Evolutionary conservation across 2,797 vertebrate genomes (phyloP).

Genomic region (Fundulus diaphanus): DNA sequence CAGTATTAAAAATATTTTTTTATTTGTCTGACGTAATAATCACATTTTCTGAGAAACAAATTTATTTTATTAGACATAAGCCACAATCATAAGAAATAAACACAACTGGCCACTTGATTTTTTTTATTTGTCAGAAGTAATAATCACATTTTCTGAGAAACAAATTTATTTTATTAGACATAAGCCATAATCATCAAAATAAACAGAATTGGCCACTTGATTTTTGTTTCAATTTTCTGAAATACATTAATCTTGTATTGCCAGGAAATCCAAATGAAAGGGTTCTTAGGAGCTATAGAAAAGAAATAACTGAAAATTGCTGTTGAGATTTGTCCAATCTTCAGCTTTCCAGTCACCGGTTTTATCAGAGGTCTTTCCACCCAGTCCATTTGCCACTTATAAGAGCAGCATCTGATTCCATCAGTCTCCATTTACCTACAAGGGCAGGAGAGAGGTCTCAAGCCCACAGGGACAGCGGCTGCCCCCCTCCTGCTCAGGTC

Average conservation of each 20-base stretch:
- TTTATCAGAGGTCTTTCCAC: conserved; percentile 48
- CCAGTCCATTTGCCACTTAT: conserved; percentile 64
- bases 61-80: too few relatives aligned
- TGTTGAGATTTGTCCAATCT: conserved; percentile 32
- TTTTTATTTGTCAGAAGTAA: background rate
- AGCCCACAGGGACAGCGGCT: conserved; percentile 53
- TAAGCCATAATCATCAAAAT: background rate
- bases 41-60: background rate
- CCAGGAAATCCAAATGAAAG: background rate
- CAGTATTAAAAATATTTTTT: background rate
- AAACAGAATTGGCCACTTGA: background rate
- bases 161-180: too few relatives aligned
- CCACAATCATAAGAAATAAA: too few relatives aligned
- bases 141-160: background rate
- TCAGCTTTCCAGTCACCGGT: conserved; percentile 56
- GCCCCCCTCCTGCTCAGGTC: conserved; percentile 66
- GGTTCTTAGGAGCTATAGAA: background rate
- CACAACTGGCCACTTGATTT: background rate
- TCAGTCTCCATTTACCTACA: conserved; percentile 51
- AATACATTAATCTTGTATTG: background rate
- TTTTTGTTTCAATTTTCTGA: background rate
- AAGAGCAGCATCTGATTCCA: conserved; percentile 46
- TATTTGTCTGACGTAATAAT: background rate
- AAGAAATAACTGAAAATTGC: conserved; percentile 24
- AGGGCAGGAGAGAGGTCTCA: conserved; percentile 58